Evolutionary conservation across 64 coral and sea anemone species (phyloP).

Genomic region (Montipora foliosa): DNA sequence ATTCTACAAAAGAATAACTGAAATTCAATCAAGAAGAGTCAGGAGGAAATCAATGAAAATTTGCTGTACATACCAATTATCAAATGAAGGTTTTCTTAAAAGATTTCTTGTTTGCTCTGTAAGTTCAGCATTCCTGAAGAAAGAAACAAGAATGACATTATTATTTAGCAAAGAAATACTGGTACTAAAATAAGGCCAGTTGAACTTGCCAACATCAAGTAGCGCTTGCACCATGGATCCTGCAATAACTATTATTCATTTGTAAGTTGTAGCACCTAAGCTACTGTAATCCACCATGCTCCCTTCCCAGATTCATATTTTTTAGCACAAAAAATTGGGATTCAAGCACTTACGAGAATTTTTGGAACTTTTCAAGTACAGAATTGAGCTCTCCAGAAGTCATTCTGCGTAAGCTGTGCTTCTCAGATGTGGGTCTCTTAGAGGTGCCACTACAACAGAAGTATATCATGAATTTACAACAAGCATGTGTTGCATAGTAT

Average conservation of each 20-base stretch:
- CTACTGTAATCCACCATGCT: no score
- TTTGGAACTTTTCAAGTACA: conserved; percentile 81
- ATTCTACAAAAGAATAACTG: no score
- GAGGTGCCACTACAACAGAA: conserved; percentile 70
- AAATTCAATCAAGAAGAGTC: no score
- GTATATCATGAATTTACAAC: neutral
- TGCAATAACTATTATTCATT: no score
- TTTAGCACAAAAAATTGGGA: no score
- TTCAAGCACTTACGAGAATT: conserved; percentile 71
- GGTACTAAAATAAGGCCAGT: neutral
- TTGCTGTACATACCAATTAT: conserved; percentile 79
- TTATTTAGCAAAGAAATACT: neutral
- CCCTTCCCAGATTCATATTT: no score
- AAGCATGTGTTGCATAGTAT: neutral
- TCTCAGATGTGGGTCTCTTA: conserved; percentile 69
- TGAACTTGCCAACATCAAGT: no score
- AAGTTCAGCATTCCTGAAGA: conserved; percentile 83
- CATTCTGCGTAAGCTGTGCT: conserved; percentile 69
- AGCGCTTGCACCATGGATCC: no score
- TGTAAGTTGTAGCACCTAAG: no score
- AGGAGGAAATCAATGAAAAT: neutral
- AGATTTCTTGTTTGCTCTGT: conserved; percentile 79
- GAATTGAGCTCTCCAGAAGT: conserved; percentile 76
- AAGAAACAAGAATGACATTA: neutral
- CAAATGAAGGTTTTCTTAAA: conserved; percentile 89